Percentiles rank a stretch among this genome's conserved stretches.
These are phyloP conservation scores for Drosophila subpulchrella DNA, from an alignment of 1,140 invertebrate genomes.

Conservation along the genomic window DNA sequence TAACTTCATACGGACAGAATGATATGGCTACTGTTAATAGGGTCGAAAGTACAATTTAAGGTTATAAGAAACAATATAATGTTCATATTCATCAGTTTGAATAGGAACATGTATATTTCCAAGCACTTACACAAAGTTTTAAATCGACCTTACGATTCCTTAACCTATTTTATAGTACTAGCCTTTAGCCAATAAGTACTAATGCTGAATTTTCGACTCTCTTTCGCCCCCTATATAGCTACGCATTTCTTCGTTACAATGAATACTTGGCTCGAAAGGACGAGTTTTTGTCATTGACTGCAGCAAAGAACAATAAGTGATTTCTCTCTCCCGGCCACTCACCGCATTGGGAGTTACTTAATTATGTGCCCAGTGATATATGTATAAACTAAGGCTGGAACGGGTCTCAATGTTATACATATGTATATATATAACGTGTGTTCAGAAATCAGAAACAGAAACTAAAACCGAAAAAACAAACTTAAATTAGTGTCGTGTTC, in stretches of 20 bases:
- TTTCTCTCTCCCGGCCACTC: conserved; percentile 26
- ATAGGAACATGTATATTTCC: too few species aligned
- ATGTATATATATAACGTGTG: conserved; percentile 64
- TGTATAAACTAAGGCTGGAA: conserved; percentile 66
- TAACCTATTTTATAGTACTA: too few species aligned
- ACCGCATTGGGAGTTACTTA: conserved; percentile 12
- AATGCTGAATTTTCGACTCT: background rate
- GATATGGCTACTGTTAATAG: too few species aligned
- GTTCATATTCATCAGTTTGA: too few species aligned
- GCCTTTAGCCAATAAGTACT: background rate
- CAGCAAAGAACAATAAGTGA: conserved; percentile 72
- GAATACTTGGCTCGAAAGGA: conserved; percentile 87
- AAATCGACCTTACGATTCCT: too few species aligned
- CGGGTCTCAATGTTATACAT: conserved; percentile 54
- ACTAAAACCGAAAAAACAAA: conserved; percentile 12
- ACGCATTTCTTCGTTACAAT: conserved; percentile 88
- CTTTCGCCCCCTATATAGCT: conserved; percentile 85
- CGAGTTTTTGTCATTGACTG: conserved; percentile 72
- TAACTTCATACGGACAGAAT: too few species aligned
- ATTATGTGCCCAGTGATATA: conserved; percentile 54
- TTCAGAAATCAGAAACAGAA: conserved; percentile 50
- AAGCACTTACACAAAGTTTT: too few species aligned
- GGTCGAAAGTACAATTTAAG: too few species aligned
- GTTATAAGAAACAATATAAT: too few species aligned
- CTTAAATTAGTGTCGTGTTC: conserved; percentile 57